Evolutionary conservation across 2,113 vertebrate genomes (phyloP).

Genomic region (Meriones unguiculatus): DNA sequence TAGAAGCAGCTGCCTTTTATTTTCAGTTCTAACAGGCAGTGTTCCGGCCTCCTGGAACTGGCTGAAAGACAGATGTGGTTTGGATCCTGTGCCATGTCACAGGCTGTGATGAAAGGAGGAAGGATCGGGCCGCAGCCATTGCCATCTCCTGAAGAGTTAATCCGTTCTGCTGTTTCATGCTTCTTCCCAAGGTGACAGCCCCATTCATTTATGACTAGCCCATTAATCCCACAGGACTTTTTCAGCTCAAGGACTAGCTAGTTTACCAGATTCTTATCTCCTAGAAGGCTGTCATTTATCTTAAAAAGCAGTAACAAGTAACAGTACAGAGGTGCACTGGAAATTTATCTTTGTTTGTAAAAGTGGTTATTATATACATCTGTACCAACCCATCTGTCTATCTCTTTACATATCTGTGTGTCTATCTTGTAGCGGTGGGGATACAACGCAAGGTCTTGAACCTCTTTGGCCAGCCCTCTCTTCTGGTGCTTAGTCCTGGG

Average conservation of each 20-base stretch:
- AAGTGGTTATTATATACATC: neutral
- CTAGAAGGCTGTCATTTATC: conserved; percentile 9
- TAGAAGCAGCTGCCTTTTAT: conserved; percentile 31
- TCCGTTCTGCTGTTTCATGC: conserved; percentile 64
- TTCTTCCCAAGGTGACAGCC: conserved; percentile 53
- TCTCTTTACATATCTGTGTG: neutral
- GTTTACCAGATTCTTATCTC: neutral
- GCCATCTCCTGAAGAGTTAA: conserved; percentile 58
- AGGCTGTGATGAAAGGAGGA: conserved; percentile 37
- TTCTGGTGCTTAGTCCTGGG: neutral
- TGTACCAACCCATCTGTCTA: neutral
- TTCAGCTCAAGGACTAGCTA: conserved; percentile 35
- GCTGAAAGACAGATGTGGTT: conserved; percentile 56
- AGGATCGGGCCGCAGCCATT: conserved; percentile 6
- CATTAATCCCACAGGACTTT: conserved; percentile 40
- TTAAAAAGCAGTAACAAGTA: neutral
- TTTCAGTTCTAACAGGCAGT: conserved; percentile 41
- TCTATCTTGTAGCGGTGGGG: neutral
- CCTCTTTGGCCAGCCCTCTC: neutral
- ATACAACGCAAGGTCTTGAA: neutral
- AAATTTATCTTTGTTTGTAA: conserved; percentile 23
- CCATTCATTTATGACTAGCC: conserved; percentile 57
- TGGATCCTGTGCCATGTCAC: conserved; percentile 25
- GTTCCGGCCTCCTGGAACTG: conserved; percentile 35
- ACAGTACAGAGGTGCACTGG: neutral